Evolutionary conservation across 2,888 invertebrate species (phyloP).

Genomic region (Flexamia atlantica): DNA sequence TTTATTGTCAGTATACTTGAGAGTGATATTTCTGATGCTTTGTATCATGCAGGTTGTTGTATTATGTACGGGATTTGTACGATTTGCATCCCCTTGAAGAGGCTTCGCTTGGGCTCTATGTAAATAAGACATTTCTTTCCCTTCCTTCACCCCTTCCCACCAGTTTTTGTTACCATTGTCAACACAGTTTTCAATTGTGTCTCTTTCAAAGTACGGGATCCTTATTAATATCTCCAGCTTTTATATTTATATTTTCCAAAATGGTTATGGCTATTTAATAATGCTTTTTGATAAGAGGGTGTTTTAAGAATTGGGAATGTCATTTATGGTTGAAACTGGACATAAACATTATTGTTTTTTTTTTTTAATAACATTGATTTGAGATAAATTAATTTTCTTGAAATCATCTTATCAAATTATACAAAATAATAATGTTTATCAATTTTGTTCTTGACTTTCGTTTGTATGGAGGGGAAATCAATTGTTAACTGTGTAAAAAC

Average conservation of each 20-base stretch:
- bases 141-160: background rate
- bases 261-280: background rate
- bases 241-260: background rate
- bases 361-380: no score
- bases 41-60: slow-evolving; percentile 46
- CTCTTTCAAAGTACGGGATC: slow-evolving; percentile 17
- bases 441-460: no score
- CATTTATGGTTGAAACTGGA: no score
- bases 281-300: no score
- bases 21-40: slow-evolving; percentile 40
- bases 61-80: slow-evolving; percentile 62
- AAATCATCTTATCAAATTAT: no score
- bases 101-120: slow-evolving; percentile 42
- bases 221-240: slow-evolving; percentile 30
- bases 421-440: no score
- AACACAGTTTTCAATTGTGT: slow-evolving; percentile 55
- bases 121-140: slow-evolving; percentile 51
- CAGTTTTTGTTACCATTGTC: slow-evolving; percentile 17
- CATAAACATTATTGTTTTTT: no score
- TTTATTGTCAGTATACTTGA: background rate
- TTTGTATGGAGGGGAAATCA: no score
- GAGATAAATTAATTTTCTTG: no score
- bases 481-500: no score
- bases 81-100: slow-evolving; percentile 58
- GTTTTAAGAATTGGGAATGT: no score